Percentiles rank a stretch among this genome's conserved stretches.
These are phyloP conservation scores for Camptogramma bilineatum DNA, from an alignment of 2,888 invertebrate species.

Conservation along the genomic window DNA sequence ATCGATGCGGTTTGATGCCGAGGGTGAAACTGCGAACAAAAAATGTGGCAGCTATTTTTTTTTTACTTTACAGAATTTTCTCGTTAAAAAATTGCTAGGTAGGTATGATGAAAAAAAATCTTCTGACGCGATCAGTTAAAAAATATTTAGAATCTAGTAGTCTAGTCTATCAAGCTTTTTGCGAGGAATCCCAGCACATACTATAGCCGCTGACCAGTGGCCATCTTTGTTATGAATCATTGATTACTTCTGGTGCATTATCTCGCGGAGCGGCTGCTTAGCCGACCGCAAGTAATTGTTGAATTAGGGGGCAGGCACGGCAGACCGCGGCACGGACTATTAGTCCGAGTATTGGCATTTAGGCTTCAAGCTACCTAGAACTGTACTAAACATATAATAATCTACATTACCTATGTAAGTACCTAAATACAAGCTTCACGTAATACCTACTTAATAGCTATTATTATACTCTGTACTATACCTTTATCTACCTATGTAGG, in stretches of 20 bases:
- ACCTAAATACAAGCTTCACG: neutral
- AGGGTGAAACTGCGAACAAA: no score
- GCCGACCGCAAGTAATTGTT: constrained; percentile 38
- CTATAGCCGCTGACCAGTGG: constrained; percentile 23
- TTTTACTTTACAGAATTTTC: no score
- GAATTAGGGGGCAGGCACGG: constrained; percentile 36
- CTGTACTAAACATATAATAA: neutral
- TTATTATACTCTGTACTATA: no score
- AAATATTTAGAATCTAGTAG: no score
- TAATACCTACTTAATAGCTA: no score
- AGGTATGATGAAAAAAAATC: no score
- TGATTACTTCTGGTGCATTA: constrained; percentile 31
- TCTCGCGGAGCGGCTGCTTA: constrained; percentile 30
- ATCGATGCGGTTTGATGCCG: no score
- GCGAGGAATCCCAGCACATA: constrained; percentile 1
- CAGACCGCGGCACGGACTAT: constrained; percentile 27
- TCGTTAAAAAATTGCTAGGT: no score
- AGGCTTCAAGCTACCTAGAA: constrained; percentile 4
- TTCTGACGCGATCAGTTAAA: no score
- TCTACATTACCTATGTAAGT: neutral
- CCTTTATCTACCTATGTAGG: no score
- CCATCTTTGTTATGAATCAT: constrained; percentile 25
- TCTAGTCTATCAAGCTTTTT: neutral
- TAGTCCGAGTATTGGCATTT: constrained; percentile 23
- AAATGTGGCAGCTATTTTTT: no score